Base-by-base conservation (phyloP, 2,888 invertebrate genomes). In the Phragmatobia fuliginosa region DNA sequence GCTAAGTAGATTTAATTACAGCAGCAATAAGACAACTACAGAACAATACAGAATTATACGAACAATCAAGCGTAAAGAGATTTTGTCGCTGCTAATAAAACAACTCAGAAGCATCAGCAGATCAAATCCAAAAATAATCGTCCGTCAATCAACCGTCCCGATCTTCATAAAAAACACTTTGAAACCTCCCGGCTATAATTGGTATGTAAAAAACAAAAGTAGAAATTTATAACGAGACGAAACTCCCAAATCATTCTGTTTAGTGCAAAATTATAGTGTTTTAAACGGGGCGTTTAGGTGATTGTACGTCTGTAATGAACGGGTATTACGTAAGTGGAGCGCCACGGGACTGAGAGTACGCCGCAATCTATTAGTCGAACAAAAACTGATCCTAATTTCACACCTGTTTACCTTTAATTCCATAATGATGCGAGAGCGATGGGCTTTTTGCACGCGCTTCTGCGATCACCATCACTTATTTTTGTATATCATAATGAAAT, bases 241-340 rank as follows among this genome's bases (percentile, higher is more conserved):
- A 92, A 92, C 88, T 88, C 87, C 88, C 88, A 91, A 94, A 94
- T 95, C 94, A 93, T 92, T 88, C 90, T 89, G 90, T 94, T 94
- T 93, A 94, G 94, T 93, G 94, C 93, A 74, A 94, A 94, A 95
- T 95, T 95, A 94, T 92, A 92, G 92, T 91, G 87, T 92, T 93
- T 91, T 91, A 92, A 93, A 91, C 88, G 89, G 83, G 84, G 83
- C 91, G 92, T 94, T 94, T 94, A 93, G 91, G 89, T 87, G 91
- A 90, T 91, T 89, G 91, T 90, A 88, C 85, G 89, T 88, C 86
- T 85, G 84, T 94, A 90, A 92, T 94, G 85, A 88, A 80, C 78
- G 85, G 89, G 86, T 90, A 89, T 93, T 93, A 91, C 89, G 85
- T 90, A 92, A 91, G 88, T 90, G 88, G 89, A 85, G 86, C 83